These are phyloP conservation scores for Phortica okadai DNA, from an alignment of 2,888 invertebrate species.

Conservation along the genomic window DNA sequence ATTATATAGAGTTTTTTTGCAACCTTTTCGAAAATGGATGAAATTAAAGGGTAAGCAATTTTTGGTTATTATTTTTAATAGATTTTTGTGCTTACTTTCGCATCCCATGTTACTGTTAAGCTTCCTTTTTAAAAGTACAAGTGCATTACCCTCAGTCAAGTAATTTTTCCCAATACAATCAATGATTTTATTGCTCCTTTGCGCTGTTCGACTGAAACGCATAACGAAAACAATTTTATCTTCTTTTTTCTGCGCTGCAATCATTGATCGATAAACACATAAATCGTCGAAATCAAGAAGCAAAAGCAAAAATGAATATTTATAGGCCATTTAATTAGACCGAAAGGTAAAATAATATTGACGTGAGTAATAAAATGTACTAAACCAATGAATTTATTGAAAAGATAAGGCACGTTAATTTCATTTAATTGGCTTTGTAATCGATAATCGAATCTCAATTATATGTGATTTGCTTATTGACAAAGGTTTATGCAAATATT, in stretches of 20 bases:
- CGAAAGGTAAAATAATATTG: conserved; percentile 16
- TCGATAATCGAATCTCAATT: background rate
- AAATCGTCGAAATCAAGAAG: too few species aligned
- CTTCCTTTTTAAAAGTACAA: too few species aligned
- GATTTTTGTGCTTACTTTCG: too few species aligned
- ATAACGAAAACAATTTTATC: background rate
- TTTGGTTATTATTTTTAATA: too few species aligned
- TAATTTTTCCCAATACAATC: too few species aligned
- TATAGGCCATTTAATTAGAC: conserved; percentile 2
- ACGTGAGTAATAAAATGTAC: background rate
- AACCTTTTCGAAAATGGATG: too few species aligned
- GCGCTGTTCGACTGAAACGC: background rate
- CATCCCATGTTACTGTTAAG: too few species aligned
- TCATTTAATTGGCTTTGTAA: background rate
- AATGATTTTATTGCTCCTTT: background rate
- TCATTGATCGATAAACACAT: background rate
- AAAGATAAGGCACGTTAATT: conserved; percentile 8
- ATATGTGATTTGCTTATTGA: background rate
- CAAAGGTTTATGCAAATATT: too few species aligned
- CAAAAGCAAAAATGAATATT: too few species aligned
- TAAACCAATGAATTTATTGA: background rate
- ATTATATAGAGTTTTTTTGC: too few species aligned
- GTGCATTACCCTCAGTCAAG: too few species aligned
- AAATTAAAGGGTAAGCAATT: too few species aligned
- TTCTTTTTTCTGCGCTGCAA: background rate